phyloP scores from a whole-genome alignment of 2,797 vertebrate genomes.

The Danionella dracula region DNA sequence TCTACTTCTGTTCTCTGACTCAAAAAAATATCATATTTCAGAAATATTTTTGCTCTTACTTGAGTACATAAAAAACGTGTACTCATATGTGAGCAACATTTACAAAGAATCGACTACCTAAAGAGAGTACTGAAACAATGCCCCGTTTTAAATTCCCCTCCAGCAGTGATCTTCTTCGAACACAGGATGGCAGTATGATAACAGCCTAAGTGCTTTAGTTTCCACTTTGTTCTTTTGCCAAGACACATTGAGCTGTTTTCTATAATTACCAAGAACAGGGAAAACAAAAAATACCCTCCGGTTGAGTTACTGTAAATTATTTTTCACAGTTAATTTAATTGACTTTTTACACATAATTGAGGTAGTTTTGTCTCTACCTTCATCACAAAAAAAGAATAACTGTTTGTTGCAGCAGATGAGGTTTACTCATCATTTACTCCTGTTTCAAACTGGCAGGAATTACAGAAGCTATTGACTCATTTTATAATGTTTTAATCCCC shows the following conservation, averaged over 20 bases:
- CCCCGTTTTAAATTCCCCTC: not conserved
- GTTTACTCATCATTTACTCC: too few relatives aligned
- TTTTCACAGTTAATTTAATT: slow-evolving; percentile 82
- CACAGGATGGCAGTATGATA: slow-evolving; percentile 75
- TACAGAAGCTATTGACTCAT: too few relatives aligned
- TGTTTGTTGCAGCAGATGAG: too few relatives aligned
- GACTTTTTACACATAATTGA: slow-evolving; percentile 76
- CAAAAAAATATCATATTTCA: too few relatives aligned
- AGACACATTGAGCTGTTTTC: slow-evolving; percentile 51
- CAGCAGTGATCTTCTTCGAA: slow-evolving; percentile 27
- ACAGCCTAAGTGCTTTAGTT: slow-evolving; percentile 44
- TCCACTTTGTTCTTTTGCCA: slow-evolving; percentile 73
- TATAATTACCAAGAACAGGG: slow-evolving; percentile 60
- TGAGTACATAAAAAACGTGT: too few relatives aligned
- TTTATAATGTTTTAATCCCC: too few relatives aligned
- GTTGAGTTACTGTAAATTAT: slow-evolving; percentile 81
- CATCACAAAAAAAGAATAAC: slow-evolving; percentile 72
- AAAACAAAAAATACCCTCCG: slow-evolving; percentile 72
- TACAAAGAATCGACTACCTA: too few relatives aligned
- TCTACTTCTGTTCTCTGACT: too few relatives aligned
- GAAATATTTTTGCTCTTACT: too few relatives aligned
- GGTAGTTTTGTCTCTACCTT: slow-evolving; percentile 69
- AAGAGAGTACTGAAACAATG: not conserved
- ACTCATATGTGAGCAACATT: too few relatives aligned
- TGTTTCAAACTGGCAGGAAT: too few relatives aligned